A percentile compares a stretch with the other conserved stretches of the same genome.
phyloP scores from a whole-genome alignment of 2,113 vertebrate genomes.

The Myotis brandtii region DNA sequence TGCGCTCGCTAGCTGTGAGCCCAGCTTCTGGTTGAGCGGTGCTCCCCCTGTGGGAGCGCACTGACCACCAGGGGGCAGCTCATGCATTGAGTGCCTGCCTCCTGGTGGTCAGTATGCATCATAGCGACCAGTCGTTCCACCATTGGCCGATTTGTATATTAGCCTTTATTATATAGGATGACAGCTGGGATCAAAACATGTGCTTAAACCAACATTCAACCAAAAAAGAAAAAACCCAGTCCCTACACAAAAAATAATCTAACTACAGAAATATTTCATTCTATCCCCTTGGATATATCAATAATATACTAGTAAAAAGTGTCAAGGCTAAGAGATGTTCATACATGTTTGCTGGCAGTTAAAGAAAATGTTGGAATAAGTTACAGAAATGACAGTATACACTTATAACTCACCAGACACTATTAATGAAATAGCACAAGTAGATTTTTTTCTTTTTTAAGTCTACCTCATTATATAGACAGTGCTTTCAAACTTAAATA shows the following conservation, averaged over 20 bases:
- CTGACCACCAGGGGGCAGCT: too few relatives aligned
- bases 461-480: slow-evolving; percentile 33
- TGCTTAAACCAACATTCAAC: slow-evolving; percentile 1
- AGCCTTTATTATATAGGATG: background rate
- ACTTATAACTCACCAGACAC: slow-evolving; percentile 22
- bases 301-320: background rate
- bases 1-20: too few relatives aligned
- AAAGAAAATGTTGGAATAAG: slow-evolving; percentile 41
- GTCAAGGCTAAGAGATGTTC: slow-evolving; percentile 22
- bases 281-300: slow-evolving; percentile 4
- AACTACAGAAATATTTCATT: slow-evolving; percentile 38
- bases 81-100: too few relatives aligned
- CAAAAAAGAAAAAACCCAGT: background rate
- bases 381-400: background rate
- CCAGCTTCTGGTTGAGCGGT: too few relatives aligned
- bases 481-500: slow-evolving; percentile 37
- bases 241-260: slow-evolving; percentile 35
- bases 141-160: too few relatives aligned
- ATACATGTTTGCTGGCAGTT: slow-evolving; percentile 1
- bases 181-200: slow-evolving; percentile 1
- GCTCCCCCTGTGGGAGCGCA: too few relatives aligned
- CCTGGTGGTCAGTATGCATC: too few relatives aligned
- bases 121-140: too few relatives aligned
- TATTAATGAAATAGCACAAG: background rate
- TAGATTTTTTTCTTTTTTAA: background rate